Base-by-base conservation (phyloP, 1,140 invertebrate genomes). In the Pseudomyrmex gracilis region DNA sequence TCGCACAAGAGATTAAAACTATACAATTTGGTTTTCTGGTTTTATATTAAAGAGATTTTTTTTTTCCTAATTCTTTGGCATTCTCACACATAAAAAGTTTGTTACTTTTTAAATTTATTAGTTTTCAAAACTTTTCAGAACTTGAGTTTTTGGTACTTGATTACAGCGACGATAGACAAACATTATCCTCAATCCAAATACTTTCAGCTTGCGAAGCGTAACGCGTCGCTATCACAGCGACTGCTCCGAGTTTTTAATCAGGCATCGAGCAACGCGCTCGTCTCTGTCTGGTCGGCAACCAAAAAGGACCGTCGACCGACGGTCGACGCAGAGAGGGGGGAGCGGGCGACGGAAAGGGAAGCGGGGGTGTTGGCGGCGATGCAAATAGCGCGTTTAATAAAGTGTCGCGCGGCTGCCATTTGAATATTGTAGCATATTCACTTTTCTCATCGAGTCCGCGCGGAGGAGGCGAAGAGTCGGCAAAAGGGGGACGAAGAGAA, bases 361-460 rank as follows among this genome's bases (percentile, higher is more conserved):
- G 17, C 64, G 64, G 80, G 55, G 83, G 83, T 74, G 86, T 77
- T 78, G 78, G 66, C 76, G 84, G 24, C 68, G 85, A 90, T 91
- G 91, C 89, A 92, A 93, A 90, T 91, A 90, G 90, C 90, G 87
- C 90, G 89, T 94, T 93, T 94, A 93, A 93, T 94, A 94, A 94
- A 93, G 93, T 92, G 92, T 93, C 92, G 89, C 90, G 49, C 89
- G 68, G 83, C 84, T 87, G 88, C 80, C 90, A 93, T 94, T 94
- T 93, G 92, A 93, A 94, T 93, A 94, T 90, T 89, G 90, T 91
- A 90, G 92, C 93, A 93, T 94, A 93, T 94, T 93, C 93, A 93
- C 92, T 94, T 93, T 93, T 89, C 91, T 93, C 92, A 90, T 92
- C 87, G 89, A 70, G 83, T 73, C 64, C 53, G 67, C 64, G 83